phyloP scores from a whole-genome alignment of 1,140 invertebrate genomes.

The Eumeta japonica region DNA sequence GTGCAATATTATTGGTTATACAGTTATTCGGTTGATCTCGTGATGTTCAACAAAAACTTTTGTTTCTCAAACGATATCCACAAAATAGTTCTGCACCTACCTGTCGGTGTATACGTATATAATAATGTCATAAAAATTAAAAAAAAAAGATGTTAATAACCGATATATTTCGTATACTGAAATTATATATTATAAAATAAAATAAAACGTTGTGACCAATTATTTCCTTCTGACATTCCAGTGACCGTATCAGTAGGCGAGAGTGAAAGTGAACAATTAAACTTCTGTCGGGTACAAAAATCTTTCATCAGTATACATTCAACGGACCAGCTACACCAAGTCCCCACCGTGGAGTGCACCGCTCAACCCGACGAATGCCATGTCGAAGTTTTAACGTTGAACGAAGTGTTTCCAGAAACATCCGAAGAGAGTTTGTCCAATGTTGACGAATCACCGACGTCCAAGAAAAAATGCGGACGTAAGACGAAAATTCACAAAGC shows the following conservation, averaged over 20 bases:
- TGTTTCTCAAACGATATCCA: too few relatives aligned
- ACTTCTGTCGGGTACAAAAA: conserved; percentile 32
- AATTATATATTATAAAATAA: too few relatives aligned
- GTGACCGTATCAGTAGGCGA: conserved; percentile 44
- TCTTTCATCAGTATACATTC: conserved; percentile 52
- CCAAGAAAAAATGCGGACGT: conserved; percentile 22
- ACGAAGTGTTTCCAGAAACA: conserved; percentile 45
- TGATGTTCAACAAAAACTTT: too few relatives aligned
- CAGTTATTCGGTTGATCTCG: too few relatives aligned
- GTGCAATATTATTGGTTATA: too few relatives aligned
- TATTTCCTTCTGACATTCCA: conserved; percentile 11
- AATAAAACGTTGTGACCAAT: too few relatives aligned
- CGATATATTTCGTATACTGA: too few relatives aligned
- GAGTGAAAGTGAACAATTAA: too few relatives aligned
- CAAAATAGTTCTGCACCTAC: too few relatives aligned
- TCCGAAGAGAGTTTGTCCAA: conserved; percentile 48
- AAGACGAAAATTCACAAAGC: conserved; percentile 24
- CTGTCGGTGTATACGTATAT: too few relatives aligned
- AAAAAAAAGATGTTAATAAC: too few relatives aligned
- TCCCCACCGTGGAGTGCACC: conserved; percentile 23
- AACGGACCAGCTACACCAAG: conserved; percentile 43
- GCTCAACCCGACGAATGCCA: conserved; percentile 38
- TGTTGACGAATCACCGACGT: conserved; percentile 32
- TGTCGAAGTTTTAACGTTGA: conserved; percentile 45
- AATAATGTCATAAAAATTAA: too few relatives aligned